A percentile compares a stretch with the other conserved stretches of the same genome.
Evolutionary conservation across 2,113 vertebrate species (phyloP).

Genomic region (Illadopsis cleaveri): DNA sequence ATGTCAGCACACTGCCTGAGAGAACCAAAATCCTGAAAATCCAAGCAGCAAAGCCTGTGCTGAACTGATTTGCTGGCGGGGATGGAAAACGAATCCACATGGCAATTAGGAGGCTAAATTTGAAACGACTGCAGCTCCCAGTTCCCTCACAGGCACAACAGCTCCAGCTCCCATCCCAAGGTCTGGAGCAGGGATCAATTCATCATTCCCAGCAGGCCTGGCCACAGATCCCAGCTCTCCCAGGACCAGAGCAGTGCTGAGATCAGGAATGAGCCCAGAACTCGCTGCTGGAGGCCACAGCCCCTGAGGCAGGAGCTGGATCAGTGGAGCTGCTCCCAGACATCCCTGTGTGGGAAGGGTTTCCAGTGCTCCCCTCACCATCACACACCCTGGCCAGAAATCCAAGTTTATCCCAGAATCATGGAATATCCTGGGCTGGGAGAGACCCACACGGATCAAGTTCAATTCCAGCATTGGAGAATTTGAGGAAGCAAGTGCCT

Average conservation of each 20-base stretch:
- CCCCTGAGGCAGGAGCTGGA: background rate
- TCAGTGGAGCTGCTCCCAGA: background rate
- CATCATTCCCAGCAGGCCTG: background rate
- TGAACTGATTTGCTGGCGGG: background rate
- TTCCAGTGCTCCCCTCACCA: fast-evolving
- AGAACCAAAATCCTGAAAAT: background rate
- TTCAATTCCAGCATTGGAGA: background rate
- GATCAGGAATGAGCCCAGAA: background rate
- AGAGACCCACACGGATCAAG: background rate
- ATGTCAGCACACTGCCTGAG: background rate
- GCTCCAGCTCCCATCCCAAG: background rate
- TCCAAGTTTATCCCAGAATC: too few species aligned
- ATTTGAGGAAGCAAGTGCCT: background rate
- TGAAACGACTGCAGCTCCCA: background rate
- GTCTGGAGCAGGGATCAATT: background rate
- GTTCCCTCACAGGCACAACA: background rate
- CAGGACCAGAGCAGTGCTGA: fast-evolving
- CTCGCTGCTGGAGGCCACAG: fast-evolving
- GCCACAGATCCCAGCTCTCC: background rate
- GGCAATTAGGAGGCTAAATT: background rate
- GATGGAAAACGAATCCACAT: background rate
- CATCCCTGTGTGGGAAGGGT: fast-evolving
- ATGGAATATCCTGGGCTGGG: background rate
- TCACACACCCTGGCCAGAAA: background rate
- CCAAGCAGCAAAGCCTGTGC: background rate